These are phyloP conservation scores for Phalera bucephala DNA, from an alignment of 2,888 invertebrate species.

Conservation along the genomic window DNA sequence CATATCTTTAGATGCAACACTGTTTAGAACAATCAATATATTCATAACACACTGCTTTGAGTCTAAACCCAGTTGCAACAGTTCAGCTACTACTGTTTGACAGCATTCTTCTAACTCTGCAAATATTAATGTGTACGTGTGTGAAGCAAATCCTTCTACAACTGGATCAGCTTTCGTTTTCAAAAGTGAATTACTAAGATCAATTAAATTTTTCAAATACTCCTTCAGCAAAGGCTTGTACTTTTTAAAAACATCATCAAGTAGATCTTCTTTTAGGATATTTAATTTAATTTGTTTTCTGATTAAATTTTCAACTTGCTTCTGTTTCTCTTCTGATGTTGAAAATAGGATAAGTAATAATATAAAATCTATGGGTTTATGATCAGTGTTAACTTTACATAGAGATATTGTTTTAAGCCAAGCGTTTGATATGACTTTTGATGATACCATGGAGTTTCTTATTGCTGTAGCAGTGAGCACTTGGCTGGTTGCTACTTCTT, in stretches of 20 bases:
- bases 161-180: conserved; percentile 71
- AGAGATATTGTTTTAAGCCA: conserved; percentile 83
- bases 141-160: conserved; percentile 82
- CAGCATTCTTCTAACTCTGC: conserved; percentile 62
- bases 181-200: conserved; percentile 81
- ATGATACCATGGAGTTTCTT: conserved; percentile 79
- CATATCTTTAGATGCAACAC: conserved; percentile 65
- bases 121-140: conserved; percentile 81
- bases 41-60: conserved; percentile 63
- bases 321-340: conserved; percentile 83
- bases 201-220: conserved; percentile 79
- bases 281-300: conserved; percentile 85
- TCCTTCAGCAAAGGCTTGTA: conserved; percentile 81
- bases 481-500: conserved; percentile 83
- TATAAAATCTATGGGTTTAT: conserved; percentile 87
- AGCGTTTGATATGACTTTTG: conserved; percentile 79
- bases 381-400: conserved; percentile 73
- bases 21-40: conserved; percentile 62
- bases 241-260: conserved; percentile 81
- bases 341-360: conserved; percentile 85
- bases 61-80: conserved; percentile 64
- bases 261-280: conserved; percentile 80
- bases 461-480: conserved; percentile 83
- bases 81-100: conserved; percentile 64
- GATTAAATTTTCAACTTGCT: conserved; percentile 84